These are phyloP conservation scores for Coendou prehensilis DNA, from an alignment of 2,797 vertebrate species.

Conservation along the genomic window DNA sequence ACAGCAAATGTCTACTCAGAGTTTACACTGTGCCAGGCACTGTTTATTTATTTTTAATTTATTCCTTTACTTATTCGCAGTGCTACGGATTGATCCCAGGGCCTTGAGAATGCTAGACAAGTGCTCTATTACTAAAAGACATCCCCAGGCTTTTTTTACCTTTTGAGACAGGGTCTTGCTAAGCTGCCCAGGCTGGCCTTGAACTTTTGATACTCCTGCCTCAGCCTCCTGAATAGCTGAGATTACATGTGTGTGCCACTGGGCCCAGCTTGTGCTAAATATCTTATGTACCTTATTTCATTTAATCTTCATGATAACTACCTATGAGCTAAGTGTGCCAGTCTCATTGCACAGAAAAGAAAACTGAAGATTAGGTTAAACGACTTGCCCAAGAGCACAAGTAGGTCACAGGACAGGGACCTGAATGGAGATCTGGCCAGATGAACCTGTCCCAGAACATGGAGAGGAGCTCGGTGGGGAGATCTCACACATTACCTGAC, in stretches of 20 bases:
- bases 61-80: background rate
- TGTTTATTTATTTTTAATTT: background rate
- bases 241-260: background rate
- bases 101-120: background rate
- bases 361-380: conserved; percentile 55
- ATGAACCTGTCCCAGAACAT: background rate
- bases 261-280: background rate
- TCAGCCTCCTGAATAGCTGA: background rate
- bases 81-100: background rate
- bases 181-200: background rate
- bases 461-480: background rate
- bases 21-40: background rate
- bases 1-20: background rate
- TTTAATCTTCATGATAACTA: conserved; percentile 24
- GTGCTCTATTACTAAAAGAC: background rate
- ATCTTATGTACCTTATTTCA: conserved; percentile 10
- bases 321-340: background rate
- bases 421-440: background rate
- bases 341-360: conserved; percentile 37
- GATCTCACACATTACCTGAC: conserved; percentile 77
- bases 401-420: background rate
- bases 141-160: background rate
- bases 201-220: background rate
- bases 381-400: conserved; percentile 28
- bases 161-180: background rate